Evolutionary conservation across 2,888 invertebrate species (phyloP), one percentile per base, ranked within the genome.

Genomic region (Alsophila aescularia): DNA sequence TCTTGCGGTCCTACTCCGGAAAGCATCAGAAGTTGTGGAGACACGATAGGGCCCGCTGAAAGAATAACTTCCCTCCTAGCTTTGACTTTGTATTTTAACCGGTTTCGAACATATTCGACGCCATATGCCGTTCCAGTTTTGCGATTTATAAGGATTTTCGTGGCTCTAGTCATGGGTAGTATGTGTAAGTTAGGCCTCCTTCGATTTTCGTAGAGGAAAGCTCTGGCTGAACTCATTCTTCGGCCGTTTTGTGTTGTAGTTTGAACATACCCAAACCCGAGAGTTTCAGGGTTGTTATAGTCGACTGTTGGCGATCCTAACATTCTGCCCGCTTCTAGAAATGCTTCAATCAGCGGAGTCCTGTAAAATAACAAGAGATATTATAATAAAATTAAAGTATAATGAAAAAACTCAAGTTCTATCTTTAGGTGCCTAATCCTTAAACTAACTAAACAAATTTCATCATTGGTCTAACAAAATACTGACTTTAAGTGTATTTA

Each of bases 11-110:
- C 94, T 7, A 96, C 82, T 1, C 96, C 96, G 0, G 95, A 96
- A 13, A 96, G 77, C 96, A 97, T 95, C 5, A 97, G 91, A 7
- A 98, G 78, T 73, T 97, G 97, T 0, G 97, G 96, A 0, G 95
- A 94, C 66, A 96, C 96, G 52, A 97, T 94, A 0, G 96, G 93
- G 0, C 97, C 97, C 1, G 95, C 96, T 8, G 95, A 94, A 2
- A 96, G 60, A 50, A 97, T 94, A 0, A 97, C 93, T 81, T 96
- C 96, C 67, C 92, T 93, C 36, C 91, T 85, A 0, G 94, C 95
- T 50, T 70, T 74, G 0, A 93, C 93, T 39, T 81, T 81, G 24
- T 83, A 80, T 36, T 77, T 80, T 50, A 83, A 66, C 0, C 87
- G 83, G 48, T 89, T 83, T 34, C 87, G 79, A 0, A 87, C 79